phyloP scores from a whole-genome alignment of 2,888 invertebrate species.

The Elaeidobius kamerunicus region DNA sequence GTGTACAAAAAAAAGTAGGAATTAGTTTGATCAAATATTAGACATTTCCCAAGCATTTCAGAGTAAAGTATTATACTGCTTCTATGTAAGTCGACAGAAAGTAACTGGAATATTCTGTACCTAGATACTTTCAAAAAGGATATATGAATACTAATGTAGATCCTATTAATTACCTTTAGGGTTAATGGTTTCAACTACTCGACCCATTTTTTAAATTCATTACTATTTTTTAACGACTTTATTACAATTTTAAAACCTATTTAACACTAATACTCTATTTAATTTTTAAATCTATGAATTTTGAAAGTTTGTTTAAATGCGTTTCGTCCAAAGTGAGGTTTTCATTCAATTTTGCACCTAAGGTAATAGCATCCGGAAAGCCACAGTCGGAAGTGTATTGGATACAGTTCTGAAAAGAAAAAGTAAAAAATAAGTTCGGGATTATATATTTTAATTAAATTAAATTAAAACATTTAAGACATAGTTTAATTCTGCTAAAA shows the following conservation, averaged over 20 bases:
- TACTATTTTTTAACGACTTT: too few species aligned
- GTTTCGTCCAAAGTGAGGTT: conserved; percentile 51
- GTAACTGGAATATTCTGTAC: too few species aligned
- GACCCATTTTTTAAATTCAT: too few species aligned
- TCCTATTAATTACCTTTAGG: background rate
- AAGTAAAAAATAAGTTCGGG: conserved; percentile 40
- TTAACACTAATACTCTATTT: conserved; percentile 5
- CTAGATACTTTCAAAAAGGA: too few species aligned
- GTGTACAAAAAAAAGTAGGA: too few species aligned
- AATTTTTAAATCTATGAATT: conserved; percentile 48
- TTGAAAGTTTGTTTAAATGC: conserved; percentile 51
- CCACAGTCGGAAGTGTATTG: conserved; percentile 59
- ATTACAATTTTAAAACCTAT: conserved; percentile 2
- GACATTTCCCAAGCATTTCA: too few species aligned
- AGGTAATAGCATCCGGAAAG: conserved; percentile 49
- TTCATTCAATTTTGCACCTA: conserved; percentile 48
- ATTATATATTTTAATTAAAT: background rate
- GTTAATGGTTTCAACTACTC: too few species aligned
- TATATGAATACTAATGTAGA: too few species aligned
- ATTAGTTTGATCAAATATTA: too few species aligned
- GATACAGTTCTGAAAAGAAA: conserved; percentile 47
- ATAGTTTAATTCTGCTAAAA: too few species aligned
- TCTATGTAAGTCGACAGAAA: too few species aligned
- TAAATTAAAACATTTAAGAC: background rate
- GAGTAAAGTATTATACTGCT: too few species aligned